Base-by-base conservation (phyloP, 2,113 vertebrate genomes). In the Eurypyga helias region DNA sequence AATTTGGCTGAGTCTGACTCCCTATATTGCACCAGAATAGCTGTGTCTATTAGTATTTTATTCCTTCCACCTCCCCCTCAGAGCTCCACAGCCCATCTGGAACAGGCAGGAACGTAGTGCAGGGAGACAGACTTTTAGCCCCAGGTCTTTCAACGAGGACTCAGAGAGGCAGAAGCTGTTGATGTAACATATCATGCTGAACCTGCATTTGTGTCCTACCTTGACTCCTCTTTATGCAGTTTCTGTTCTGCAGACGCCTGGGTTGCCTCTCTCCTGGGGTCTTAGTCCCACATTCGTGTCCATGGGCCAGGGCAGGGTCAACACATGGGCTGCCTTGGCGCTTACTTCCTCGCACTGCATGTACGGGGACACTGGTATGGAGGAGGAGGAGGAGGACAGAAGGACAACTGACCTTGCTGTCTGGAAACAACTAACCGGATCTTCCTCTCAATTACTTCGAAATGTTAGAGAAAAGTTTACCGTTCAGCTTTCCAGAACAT, bases 51-150 rank as follows among this genome's bases (percentile, higher is more conserved):
- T 58, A 51, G 23, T 71, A 15, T 54, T 80, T 80, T 60, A 80
- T 60, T 89, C 0, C 0, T 60, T 46, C 43, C 5, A 2, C 62
- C 19, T 49, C 1, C 8, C 17, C 0, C 0, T 83, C 19, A 15
- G n/a, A 83, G 7, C 33, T 83, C 57, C 11, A 17, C n/a, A 80
- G 66, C 43, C 57, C 28, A 13, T 41, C 80, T 89, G 87, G 65
- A 70, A 33, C 0, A 57, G 23, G 26, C 51, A 72, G 67, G 14
- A 75, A 9, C 19, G 13, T 41, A 55, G 23, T 34, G 28, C 13
- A 49, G 6, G 49, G 29, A 52, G 29, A 65, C 67, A 65, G 58
- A 26, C 31, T 45, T 89, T 51, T 58, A 64, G 76, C 62, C 25
- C 19, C 48, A 46, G 52, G 52, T 91, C 19, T 72, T 17, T 48